These are phyloP conservation scores for Sinhomidia bicolor DNA, from an alignment of 2,888 invertebrate genomes.

Conservation along the genomic window DNA sequence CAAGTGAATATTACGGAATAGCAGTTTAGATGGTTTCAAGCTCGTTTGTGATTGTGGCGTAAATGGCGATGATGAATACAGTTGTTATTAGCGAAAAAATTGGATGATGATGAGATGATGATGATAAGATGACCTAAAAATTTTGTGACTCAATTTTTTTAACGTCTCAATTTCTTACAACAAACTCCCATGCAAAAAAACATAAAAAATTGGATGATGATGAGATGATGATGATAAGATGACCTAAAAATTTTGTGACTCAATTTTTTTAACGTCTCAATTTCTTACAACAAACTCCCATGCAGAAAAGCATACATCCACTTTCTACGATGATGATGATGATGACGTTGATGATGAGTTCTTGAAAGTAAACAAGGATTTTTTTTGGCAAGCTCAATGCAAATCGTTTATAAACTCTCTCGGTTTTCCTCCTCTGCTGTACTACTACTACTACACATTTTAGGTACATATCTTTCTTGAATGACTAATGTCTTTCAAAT, in stretches of 20 bases:
- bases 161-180: neutral
- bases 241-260: constrained; percentile 25
- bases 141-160: constrained; percentile 5
- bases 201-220: neutral
- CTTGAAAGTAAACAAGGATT: constrained; percentile 36
- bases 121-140: constrained; percentile 36
- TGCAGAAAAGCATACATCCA: neutral
- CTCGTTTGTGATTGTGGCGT: no score
- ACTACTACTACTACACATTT: no score
- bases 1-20: no score
- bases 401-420: neutral
- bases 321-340: constrained; percentile 24
- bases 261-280: neutral
- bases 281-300: neutral
- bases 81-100: no score
- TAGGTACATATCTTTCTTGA: constrained; percentile 48
- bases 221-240: no score
- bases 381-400: constrained; percentile 12
- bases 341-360: constrained; percentile 30
- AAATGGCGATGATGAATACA: no score
- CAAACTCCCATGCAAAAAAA: neutral
- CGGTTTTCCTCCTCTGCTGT: no score
- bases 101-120: no score
- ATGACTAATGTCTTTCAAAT: constrained; percentile 64
- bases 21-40: no score